Conservation (phyloP, 2,113 vertebrate species). For the Scatophagus argus region DNA sequence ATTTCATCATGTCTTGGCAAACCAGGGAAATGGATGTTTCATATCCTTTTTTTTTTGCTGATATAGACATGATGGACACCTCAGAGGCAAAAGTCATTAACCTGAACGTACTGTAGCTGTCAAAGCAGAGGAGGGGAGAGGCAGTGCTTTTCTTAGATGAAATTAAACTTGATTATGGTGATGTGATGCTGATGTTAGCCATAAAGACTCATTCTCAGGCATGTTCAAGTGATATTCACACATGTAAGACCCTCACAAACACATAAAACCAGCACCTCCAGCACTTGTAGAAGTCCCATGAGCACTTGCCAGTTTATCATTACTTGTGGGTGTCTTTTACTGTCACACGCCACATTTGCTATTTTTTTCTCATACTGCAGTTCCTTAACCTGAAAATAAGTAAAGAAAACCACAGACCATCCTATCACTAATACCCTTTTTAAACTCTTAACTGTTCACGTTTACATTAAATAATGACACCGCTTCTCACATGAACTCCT, state of each 20-base stretch:
- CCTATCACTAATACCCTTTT: slow-evolving; percentile 63
- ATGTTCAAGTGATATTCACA: slow-evolving; percentile 3
- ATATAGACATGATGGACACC: slow-evolving; percentile 78
- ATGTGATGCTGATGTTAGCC: slow-evolving; percentile 28
- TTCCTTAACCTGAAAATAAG: slow-evolving; percentile 47
- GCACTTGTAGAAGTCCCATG: slow-evolving; percentile 25
- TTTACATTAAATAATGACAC: slow-evolving; percentile 76
- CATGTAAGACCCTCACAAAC: slow-evolving; percentile 11
- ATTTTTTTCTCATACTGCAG: slow-evolving; percentile 19
- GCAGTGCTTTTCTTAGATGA: slow-evolving; percentile 42
- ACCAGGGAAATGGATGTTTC: slow-evolving; percentile 75
- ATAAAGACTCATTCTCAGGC: slow-evolving; percentile 15
- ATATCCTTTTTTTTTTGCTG: slow-evolving; percentile 83
- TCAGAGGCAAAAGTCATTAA: slow-evolving; percentile 65
- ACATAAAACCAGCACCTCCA: slow-evolving; percentile 45
- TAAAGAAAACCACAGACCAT: slow-evolving; percentile 45
- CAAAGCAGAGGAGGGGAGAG: slow-evolving; percentile 23
- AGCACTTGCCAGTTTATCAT: slow-evolving; percentile 23
- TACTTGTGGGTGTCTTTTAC: slow-evolving; percentile 30
- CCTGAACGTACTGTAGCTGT: slow-evolving; percentile 41
- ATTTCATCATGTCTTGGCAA: slow-evolving; percentile 81
- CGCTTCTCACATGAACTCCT: slow-evolving; percentile 70
- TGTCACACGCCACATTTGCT: slow-evolving; percentile 8
- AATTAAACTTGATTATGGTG: slow-evolving; percentile 65
- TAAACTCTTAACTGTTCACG: slow-evolving; percentile 68